phyloP scores from a whole-genome alignment of 2,113 vertebrate species.

The Scomber scombrus region DNA sequence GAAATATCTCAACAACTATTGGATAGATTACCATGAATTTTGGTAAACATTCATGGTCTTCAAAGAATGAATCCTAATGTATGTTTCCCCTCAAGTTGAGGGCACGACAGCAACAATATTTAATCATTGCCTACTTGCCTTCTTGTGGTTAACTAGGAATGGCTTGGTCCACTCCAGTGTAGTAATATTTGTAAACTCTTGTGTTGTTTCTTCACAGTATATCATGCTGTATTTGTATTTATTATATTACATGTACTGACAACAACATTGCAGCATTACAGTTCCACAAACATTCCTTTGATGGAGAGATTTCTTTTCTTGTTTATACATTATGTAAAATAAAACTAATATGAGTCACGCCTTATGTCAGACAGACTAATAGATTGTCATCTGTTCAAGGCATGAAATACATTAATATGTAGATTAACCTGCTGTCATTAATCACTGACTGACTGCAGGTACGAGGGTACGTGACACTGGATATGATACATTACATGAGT shows the following conservation, averaged over 20 bases:
- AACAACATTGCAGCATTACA: background rate
- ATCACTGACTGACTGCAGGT: conserved; percentile 4
- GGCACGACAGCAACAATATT: too few relatives aligned
- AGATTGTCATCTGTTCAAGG: background rate
- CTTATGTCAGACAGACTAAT: background rate
- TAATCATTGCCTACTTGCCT: too few relatives aligned
- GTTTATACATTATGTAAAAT: background rate
- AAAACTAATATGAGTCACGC: background rate
- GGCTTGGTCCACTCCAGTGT: too few relatives aligned
- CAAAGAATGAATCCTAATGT: too few relatives aligned
- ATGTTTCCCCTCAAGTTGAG: too few relatives aligned
- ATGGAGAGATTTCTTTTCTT: conserved; percentile 7
- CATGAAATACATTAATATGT: background rate
- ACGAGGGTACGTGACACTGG: conserved; percentile 2
- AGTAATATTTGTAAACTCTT: too few relatives aligned
- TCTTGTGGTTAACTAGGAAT: too few relatives aligned
- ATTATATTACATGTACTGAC: background rate
- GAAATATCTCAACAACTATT: too few relatives aligned
- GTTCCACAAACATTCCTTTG: conserved; percentile 17
- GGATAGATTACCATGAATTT: too few relatives aligned
- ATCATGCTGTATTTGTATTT: too few relatives aligned
- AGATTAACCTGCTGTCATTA: background rate
- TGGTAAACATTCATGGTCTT: too few relatives aligned
- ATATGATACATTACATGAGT: conserved; percentile 23
- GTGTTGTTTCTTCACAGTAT: too few relatives aligned